Percentiles rank a stretch among this genome's conserved stretches.
These are phyloP conservation scores for Beaufortia kweichowensis DNA, from an alignment of 2,113 vertebrate genomes.

Conservation along the genomic window DNA sequence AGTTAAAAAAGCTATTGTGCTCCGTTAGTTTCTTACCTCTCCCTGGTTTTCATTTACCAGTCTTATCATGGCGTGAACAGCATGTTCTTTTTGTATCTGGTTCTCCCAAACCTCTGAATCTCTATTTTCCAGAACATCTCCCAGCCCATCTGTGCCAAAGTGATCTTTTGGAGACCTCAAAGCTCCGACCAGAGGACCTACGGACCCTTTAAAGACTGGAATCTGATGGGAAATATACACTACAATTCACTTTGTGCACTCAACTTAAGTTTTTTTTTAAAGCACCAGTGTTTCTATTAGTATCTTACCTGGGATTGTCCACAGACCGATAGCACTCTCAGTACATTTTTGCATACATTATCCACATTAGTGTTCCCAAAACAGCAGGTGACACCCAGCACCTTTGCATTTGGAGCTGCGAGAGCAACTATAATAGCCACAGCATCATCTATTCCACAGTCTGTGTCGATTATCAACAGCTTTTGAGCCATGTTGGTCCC, in stretches of 20 bases:
- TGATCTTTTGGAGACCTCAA: constrained; percentile 48
- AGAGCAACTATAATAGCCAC: constrained; percentile 77
- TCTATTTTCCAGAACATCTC: constrained; percentile 67
- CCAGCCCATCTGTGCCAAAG: constrained; percentile 76
- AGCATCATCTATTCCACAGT: constrained; percentile 80
- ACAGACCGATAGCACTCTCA: constrained; percentile 72
- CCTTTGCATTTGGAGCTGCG: constrained; percentile 62
- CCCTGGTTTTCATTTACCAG: constrained; percentile 70
- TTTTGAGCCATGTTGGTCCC: constrained; percentile 69
- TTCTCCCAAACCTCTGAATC: constrained; percentile 64
- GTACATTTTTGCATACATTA: constrained; percentile 74
- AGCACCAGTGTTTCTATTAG: not conserved
- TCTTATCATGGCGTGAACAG: constrained; percentile 69
- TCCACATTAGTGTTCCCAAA: constrained; percentile 73
- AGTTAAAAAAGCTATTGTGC: too few species aligned
- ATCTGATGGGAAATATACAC: constrained; percentile 63
- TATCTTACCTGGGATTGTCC: constrained; percentile 62
- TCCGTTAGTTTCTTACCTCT: constrained; percentile 65
- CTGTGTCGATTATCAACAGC: constrained; percentile 75
- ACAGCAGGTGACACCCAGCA: constrained; percentile 75
- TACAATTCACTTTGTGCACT: not conserved
- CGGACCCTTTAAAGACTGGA: constrained; percentile 73
- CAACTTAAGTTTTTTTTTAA: not conserved
- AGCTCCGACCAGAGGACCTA: constrained; percentile 60
- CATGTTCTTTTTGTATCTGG: constrained; percentile 71